Evolutionary conservation across 2,113 vertebrate genomes (phyloP).

Genomic region (Lampris incognitus): DNA sequence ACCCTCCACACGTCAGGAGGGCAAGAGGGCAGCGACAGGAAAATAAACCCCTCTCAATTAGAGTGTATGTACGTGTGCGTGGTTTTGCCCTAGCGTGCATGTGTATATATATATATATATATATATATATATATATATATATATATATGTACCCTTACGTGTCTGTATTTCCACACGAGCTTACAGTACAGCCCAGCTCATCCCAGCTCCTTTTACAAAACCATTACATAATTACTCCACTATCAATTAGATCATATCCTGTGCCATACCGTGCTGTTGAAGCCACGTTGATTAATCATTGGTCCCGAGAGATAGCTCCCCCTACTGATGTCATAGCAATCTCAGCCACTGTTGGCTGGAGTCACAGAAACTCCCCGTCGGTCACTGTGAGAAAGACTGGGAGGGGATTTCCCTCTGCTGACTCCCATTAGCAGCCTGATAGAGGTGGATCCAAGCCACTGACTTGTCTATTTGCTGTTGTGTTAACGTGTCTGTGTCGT

Average conservation of each 20-base stretch:
- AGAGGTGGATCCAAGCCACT: neutral
- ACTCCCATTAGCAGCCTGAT: neutral
- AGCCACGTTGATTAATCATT: conserved; percentile 76
- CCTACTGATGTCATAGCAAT: conserved; percentile 59
- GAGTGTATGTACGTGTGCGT: conserved; percentile 6
- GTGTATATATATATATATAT: conserved; percentile 12
- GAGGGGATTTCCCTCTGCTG: conserved; percentile 40
- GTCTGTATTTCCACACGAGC: conserved; percentile 49
- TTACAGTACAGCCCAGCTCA: conserved; percentile 54
- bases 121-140: conserved; percentile 2
- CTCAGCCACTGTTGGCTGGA: conserved; percentile 16
- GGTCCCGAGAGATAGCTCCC: conserved; percentile 54
- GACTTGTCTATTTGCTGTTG: neutral
- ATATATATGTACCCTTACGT: neutral
- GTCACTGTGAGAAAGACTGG: conserved; percentile 18
- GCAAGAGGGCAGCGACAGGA: conserved; percentile 51
- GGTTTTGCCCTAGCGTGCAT: neutral
- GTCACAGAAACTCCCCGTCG: conserved; percentile 35
- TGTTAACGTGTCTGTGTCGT: neutral
- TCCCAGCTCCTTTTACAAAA: conserved; percentile 73
- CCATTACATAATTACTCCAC: conserved; percentile 73
- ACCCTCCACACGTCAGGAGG: conserved; percentile 36
- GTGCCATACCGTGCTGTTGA: conserved; percentile 53
- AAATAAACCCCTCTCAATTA: conserved; percentile 49
- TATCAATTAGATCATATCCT: conserved; percentile 75